Base-by-base conservation (phyloP, 2,888 invertebrate genomes). In the Temnothorax rugatulus region DNA sequence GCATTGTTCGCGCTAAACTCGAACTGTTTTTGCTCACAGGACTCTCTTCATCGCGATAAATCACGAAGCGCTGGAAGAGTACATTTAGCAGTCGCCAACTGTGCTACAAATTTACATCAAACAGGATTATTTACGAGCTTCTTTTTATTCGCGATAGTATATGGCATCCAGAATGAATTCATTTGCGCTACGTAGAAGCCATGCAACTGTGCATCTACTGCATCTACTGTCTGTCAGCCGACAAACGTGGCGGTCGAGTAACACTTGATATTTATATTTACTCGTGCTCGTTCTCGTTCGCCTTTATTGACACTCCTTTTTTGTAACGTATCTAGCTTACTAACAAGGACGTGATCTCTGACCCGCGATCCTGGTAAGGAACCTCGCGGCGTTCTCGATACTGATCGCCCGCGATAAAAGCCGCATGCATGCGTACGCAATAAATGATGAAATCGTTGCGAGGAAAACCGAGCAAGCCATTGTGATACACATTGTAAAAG, bases 181-280 rank as follows among this genome's bases (percentile, higher is more conserved):
- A 15, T n/a, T n/a, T 41, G 21, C 18, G 18, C 34, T 47, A 38
- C 21, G 2, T 38, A 34, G 21, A 76, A 50, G 34, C 13, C 47
- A 38, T 76, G 68, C 68, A 76, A 50, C 18, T 38, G 50, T 21
- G 21, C 21, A 66, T 75, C 50, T 50, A 68, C 15, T n/a, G n/a
- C n/a, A n/a, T n/a, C n/a, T n/a, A n/a, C n/a, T n/a, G 25, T 73
- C 11, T 25, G 15, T 66, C 50, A 13, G 2, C 4, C 9, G 50
- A 66, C 11, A 11, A 4, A 41, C 29, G 38, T 61, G 8, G 9
- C 13, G 29, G 4, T 57, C 57, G 5, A 41, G 38, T 61, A 29
- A 41, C 2, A 29, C 18, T 25, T 5, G 11, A 1, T 44, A 64
- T 34, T 44, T 74, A n/a, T 29, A 75, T 66, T 47, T 66, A 76